phyloP scores from a whole-genome alignment of 37 sponge, comb jelly and placozoan genomes.

The Tethya wilhelma region DNA sequence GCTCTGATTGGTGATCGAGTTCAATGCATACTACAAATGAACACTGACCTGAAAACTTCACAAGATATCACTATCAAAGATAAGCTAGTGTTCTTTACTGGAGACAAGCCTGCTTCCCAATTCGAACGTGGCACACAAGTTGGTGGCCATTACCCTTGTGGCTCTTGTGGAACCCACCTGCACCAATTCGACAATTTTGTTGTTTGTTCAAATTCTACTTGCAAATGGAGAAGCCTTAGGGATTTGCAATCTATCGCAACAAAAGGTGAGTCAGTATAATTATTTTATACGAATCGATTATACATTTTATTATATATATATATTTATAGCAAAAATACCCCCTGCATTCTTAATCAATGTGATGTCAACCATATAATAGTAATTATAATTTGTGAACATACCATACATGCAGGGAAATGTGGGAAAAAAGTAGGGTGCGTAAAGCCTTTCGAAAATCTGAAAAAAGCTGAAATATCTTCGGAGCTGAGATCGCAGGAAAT shows the following conservation, averaged over 20 bases:
- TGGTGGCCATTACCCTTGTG: slow-evolving; percentile 29
- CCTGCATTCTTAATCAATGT: too few species aligned
- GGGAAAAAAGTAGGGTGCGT: background rate
- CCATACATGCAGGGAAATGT: background rate
- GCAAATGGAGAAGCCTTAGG: background rate
- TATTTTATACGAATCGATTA: background rate
- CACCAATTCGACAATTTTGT: slow-evolving; percentile 5
- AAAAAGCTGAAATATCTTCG: background rate
- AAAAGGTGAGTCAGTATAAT: background rate
- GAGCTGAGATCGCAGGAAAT: background rate
- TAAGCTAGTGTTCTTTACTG: slow-evolving; percentile 10
- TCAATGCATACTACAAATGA: slow-evolving; percentile 1
- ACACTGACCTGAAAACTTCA: background rate
- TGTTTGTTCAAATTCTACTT: background rate
- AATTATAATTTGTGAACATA: too few species aligned
- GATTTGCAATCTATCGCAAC: slow-evolving; percentile 8
- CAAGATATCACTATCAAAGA: background rate
- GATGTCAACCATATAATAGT: too few species aligned
- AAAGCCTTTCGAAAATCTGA: background rate
- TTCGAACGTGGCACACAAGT: slow-evolving; percentile 33
- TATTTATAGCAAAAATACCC: too few species aligned
- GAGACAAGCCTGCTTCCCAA: slow-evolving; percentile 23
- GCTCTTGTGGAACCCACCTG: slow-evolving; percentile 1
- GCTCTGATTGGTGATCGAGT: slow-evolving; percentile 22
- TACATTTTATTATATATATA: too few species aligned